phyloP scores from a whole-genome alignment of 2,888 invertebrate genomes.

The Chydorus sphaericus region DNA sequence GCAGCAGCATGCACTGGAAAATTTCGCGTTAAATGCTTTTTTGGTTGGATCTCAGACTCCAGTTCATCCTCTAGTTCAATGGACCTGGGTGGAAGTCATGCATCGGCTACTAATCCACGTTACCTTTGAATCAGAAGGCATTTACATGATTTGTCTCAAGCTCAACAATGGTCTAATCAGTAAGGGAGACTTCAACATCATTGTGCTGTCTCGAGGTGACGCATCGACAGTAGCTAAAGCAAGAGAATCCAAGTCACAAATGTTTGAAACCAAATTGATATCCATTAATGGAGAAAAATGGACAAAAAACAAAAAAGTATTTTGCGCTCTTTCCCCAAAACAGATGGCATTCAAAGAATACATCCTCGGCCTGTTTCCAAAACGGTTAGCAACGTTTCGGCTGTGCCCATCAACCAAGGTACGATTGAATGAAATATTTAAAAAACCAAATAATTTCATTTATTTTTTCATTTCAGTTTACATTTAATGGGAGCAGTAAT shows the following conservation, averaged over 20 bases:
- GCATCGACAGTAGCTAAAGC: slow-evolving; percentile 73
- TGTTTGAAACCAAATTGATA: slow-evolving; percentile 68
- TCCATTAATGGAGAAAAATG: slow-evolving; percentile 44
- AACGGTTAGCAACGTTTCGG: slow-evolving; percentile 75
- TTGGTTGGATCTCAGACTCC: slow-evolving; percentile 43
- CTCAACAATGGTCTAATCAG: slow-evolving; percentile 59
- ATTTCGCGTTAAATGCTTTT: neutral
- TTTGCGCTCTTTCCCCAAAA: slow-evolving; percentile 79
- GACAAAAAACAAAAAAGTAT: slow-evolving; percentile 68
- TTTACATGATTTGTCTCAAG: slow-evolving; percentile 63
- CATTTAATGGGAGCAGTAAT: slow-evolving; percentile 44
- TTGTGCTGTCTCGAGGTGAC: slow-evolving; percentile 71
- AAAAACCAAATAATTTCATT: slow-evolving; percentile 11
- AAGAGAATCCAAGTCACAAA: slow-evolving; percentile 65
- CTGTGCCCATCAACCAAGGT: slow-evolving; percentile 90
- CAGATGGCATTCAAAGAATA: slow-evolving; percentile 86
- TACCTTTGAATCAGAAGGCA: slow-evolving; percentile 62
- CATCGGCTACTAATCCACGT: slow-evolving; percentile 61
- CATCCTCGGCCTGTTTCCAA: slow-evolving; percentile 81
- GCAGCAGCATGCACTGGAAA: neutral
- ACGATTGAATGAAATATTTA: slow-evolving; percentile 19
- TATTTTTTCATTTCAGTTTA: slow-evolving; percentile 39
- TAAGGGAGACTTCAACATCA: slow-evolving; percentile 82
- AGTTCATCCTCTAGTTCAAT: slow-evolving; percentile 28
- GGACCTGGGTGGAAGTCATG: slow-evolving; percentile 62